These are phyloP conservation scores for Adelosebastes latens DNA, from an alignment of 2,797 vertebrate species.

Conservation along the genomic window DNA sequence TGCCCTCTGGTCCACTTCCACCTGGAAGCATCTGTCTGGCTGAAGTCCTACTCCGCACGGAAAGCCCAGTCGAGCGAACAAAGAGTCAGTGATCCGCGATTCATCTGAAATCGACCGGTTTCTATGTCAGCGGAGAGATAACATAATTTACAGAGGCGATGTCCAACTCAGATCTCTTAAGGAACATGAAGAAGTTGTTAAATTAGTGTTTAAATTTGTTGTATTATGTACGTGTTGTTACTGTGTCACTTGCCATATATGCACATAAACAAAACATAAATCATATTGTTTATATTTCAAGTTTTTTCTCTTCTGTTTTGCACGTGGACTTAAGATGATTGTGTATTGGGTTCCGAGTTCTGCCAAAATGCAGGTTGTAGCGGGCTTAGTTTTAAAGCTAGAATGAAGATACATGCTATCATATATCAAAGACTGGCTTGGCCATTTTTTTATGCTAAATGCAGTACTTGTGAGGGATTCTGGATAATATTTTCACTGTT, in stretches of 20 bases:
- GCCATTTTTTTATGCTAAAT: too few relatives aligned
- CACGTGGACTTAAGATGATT: not conserved
- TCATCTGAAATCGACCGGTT: slow-evolving; percentile 57
- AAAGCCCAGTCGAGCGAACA: slow-evolving; percentile 50
- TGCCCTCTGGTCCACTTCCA: slow-evolving; percentile 57
- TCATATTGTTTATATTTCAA: not conserved
- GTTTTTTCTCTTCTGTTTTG: not conserved
- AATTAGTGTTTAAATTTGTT: not conserved
- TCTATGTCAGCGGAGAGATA: slow-evolving; percentile 45
- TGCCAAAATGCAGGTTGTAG: not conserved
- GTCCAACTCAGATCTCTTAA: not conserved
- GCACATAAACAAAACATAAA: not conserved
- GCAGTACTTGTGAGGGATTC: too few relatives aligned
- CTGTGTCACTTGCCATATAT: not conserved
- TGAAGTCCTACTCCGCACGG: slow-evolving; percentile 37
- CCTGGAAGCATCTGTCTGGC: slow-evolving; percentile 67
- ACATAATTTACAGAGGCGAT: slow-evolving; percentile 22
- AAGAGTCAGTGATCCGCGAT: slow-evolving; percentile 58
- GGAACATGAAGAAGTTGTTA: not conserved
- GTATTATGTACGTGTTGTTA: not conserved
- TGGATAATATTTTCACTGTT: too few relatives aligned
- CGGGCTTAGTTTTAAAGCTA: too few relatives aligned
- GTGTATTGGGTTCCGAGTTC: not conserved
- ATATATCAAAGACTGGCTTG: too few relatives aligned
- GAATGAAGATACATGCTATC: too few relatives aligned